phyloP scores from a whole-genome alignment of 2,888 invertebrate genomes.

The Aporophyla nigra region DNA sequence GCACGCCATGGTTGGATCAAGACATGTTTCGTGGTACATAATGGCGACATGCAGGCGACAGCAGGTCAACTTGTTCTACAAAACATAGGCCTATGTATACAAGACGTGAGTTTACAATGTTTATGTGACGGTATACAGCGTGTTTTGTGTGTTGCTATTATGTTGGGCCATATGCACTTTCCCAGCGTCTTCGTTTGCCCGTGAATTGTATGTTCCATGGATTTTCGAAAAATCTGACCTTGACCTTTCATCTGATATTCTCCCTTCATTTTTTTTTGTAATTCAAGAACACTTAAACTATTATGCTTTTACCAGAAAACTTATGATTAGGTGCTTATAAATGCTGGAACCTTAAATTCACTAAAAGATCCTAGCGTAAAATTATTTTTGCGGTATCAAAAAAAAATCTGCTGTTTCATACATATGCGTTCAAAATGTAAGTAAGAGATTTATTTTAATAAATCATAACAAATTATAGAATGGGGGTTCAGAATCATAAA shows the following conservation, averaged over 20 bases:
- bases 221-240: no score
- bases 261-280: no score
- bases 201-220: no score
- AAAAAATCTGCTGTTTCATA: no score
- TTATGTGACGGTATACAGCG: not conserved
- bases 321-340: not conserved
- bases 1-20: conserved; percentile 25
- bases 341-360: no score
- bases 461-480: no score
- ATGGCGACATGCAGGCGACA: conserved; percentile 34
- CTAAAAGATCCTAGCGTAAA: no score
- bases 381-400: no score
- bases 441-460: no score
- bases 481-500: no score
- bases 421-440: no score
- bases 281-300: not conserved
- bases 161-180: not conserved
- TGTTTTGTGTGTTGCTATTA: not conserved
- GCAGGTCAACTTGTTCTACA: conserved; percentile 32
- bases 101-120: conserved; percentile 8
- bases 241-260: no score
- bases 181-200: not conserved
- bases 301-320: not conserved
- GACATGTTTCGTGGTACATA: conserved; percentile 28
- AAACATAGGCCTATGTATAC: conserved; percentile 4